phyloP scores from a whole-genome alignment of 2,797 vertebrate genomes.

The Podarcis lilfordi region DNA sequence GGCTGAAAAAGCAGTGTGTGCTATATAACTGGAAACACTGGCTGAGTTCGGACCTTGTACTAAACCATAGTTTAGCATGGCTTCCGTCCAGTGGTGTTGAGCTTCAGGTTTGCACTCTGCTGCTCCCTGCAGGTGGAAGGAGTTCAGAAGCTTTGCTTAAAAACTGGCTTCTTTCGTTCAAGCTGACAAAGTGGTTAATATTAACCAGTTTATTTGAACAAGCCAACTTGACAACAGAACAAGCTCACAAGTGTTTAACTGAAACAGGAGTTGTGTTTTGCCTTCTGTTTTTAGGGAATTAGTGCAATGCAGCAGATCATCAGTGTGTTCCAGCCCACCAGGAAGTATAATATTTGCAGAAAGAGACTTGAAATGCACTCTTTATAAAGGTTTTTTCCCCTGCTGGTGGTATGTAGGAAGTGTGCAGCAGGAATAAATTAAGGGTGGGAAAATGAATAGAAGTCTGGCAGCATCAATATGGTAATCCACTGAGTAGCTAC shows the following conservation, averaged over 20 bases:
- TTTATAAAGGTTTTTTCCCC: neutral
- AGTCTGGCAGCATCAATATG: neutral
- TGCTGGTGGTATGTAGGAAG: slow-evolving; percentile 1
- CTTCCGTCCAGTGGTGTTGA: too few species aligned
- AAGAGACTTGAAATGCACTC: neutral
- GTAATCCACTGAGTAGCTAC: neutral
- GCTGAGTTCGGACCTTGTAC: neutral
- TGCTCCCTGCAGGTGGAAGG: neutral
- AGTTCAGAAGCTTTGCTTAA: neutral
- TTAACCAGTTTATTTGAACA: neutral
- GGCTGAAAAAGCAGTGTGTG: neutral
- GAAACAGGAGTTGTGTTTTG: neutral
- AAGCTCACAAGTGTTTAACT: neutral
- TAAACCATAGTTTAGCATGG: neutral
- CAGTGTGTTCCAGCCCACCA: neutral
- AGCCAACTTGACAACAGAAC: neutral
- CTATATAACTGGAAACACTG: neutral
- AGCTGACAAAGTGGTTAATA: neutral
- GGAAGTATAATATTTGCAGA: slow-evolving; percentile 3
- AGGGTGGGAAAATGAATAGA: neutral
- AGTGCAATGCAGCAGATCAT: neutral
- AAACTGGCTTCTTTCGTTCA: neutral
- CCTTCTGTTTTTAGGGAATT: neutral
- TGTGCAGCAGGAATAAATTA: fast-evolving
- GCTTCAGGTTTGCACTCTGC: too few species aligned